Base-by-base conservation (phyloP, 2,113 vertebrate genomes). In the Istiophorus platypterus region DNA sequence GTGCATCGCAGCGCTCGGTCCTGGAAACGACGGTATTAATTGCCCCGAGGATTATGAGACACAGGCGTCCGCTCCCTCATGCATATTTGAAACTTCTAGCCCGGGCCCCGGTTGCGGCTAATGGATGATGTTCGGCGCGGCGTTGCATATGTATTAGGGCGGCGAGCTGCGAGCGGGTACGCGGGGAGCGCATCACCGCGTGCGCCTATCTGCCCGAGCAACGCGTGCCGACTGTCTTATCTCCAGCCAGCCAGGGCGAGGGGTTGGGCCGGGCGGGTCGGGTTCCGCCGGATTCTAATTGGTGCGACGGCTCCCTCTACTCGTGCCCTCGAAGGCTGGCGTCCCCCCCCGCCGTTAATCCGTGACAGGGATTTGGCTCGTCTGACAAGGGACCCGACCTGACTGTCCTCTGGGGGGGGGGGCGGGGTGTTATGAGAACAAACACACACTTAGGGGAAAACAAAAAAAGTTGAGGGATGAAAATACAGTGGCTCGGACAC, bases 61-160 rank as follows among this genome's bases (percentile, higher is more conserved):
- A 82, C 62, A 75, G 78, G 81, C 76, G 88, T 81, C 67, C 75
- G 62, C 77, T 89, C 88, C 75, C 82, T 91, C 85, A 87, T 92
- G 85, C 85, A 93, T 90, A 93, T 91, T 92, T 89, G 89, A 91
- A 84, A 78, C 78, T 81, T 76, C 58, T 8, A 78, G 85, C 66
- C 72, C 37, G 2, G 76, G 68, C 74, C 72, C 54, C 82, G 39
- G 71, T 81, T 78, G 79, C 78, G 80, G 75, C 78, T 89, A 87
- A 89, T 85, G 86, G 85, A 85, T 80, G 71, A 67, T 76, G 81
- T 81, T 75, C 80, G 82, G 70, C 20, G 9, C 26, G 8, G 63
- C 41, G 76, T 45, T 87, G 91, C 90, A 90, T 89, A 87, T 89
- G 82, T 74, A 89, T 89, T 79, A 90, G 83, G 83, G 68, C 27